A percentile compares a stretch with the other conserved stretches of the same genome.
Conservation (phyloP, 2,888 invertebrate species). For the Eledona agricola region DNA sequence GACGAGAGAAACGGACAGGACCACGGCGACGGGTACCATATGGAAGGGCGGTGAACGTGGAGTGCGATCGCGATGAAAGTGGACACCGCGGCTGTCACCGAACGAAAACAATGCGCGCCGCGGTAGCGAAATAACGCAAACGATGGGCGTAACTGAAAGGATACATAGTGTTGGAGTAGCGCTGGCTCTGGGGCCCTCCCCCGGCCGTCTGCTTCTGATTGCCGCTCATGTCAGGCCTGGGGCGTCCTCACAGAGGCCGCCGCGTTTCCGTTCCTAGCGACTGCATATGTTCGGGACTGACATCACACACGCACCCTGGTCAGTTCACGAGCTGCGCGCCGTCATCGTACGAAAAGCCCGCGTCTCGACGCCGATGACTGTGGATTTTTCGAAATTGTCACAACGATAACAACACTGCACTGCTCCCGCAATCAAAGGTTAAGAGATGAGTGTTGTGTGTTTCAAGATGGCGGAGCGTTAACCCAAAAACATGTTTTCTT, state of each 20-base stretch:
- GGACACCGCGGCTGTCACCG: conserved; percentile 56
- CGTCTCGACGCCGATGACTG: conserved; percentile 47
- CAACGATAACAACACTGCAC: conserved; percentile 53
- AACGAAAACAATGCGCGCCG: too few relatives aligned
- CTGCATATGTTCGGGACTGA: conserved; percentile 61
- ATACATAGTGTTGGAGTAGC: conserved; percentile 68
- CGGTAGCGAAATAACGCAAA: too few relatives aligned
- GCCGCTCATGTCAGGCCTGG: conserved; percentile 72
- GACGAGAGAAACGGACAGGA: too few relatives aligned
- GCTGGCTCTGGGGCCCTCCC: conserved; percentile 68
- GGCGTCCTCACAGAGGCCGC: conserved; percentile 70
- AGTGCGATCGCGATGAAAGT: conserved; percentile 40
- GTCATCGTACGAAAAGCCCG: conserved; percentile 42
- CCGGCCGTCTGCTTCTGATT: conserved; percentile 73
- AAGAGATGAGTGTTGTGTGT: too few relatives aligned
- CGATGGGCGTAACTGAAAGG: conserved; percentile 65
- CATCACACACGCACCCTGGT: conserved; percentile 48
- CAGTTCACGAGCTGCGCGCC: conserved; percentile 6
- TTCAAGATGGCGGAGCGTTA: conserved; percentile 63
- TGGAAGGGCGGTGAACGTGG: conserved; percentile 48
- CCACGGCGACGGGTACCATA: conserved; percentile 54
- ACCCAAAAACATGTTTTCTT: conserved; percentile 62
- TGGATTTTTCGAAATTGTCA: conserved; percentile 49
- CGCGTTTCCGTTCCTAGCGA: conserved; percentile 59
- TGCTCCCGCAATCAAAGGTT: conserved; percentile 61